phyloP scores from a whole-genome alignment of 2,797 vertebrate genomes.

The Enteromius unitaeniatus region DNA sequence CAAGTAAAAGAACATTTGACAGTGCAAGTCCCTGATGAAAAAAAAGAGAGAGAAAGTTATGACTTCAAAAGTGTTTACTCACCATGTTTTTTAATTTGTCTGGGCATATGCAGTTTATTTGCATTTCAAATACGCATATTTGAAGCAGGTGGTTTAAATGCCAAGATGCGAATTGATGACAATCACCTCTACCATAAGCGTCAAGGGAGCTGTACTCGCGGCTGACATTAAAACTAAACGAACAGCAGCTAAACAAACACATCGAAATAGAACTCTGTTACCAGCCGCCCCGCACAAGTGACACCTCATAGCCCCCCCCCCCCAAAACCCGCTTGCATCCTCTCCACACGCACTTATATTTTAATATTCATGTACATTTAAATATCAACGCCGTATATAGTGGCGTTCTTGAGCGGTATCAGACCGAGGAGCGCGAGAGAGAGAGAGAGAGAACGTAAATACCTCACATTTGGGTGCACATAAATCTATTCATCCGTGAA shows the following conservation, averaged over 20 bases:
- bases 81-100: slow-evolving; percentile 77
- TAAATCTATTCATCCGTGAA: slow-evolving; percentile 74
- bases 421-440: slow-evolving; percentile 60
- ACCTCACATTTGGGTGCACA: slow-evolving; percentile 67
- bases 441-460: slow-evolving; percentile 75
- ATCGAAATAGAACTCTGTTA: slow-evolving; percentile 73
- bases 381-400: slow-evolving; percentile 70
- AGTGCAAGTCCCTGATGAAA: slow-evolving; percentile 67
- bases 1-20: slow-evolving; percentile 71
- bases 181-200: slow-evolving; percentile 77
- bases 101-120: slow-evolving; percentile 78
- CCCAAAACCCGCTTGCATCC: slow-evolving; percentile 38
- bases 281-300: slow-evolving; percentile 19
- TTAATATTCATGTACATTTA: slow-evolving; percentile 76
- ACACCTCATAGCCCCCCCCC: neutral
- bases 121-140: slow-evolving; percentile 85
- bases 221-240: slow-evolving; percentile 83
- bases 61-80: slow-evolving; percentile 76
- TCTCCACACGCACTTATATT: slow-evolving; percentile 51
- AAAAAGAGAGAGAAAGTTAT: slow-evolving; percentile 67
- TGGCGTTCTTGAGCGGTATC: slow-evolving; percentile 63
- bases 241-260: slow-evolving; percentile 72
- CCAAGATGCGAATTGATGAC: slow-evolving; percentile 83
- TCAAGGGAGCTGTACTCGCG: slow-evolving; percentile 66
- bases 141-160: slow-evolving; percentile 85